Evolutionary conservation across 1,140 invertebrate genomes (phyloP), one percentile per base, ranked within the genome.

Genomic region (Papilio glaucus): DNA sequence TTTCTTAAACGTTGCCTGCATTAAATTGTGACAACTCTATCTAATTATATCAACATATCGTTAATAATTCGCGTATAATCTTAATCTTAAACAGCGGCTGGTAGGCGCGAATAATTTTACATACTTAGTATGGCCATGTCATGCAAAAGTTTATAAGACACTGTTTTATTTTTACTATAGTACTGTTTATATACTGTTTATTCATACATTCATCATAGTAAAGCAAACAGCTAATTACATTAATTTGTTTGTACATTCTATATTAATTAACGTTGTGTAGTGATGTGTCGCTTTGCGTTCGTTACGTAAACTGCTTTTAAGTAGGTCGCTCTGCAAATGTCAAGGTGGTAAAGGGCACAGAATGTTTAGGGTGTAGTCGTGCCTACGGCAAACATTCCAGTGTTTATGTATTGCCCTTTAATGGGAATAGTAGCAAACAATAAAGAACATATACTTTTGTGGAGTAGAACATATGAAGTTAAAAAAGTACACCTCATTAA

Each of bases 311-410:
- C 45, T 13, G 39, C 13, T 12, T 57, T 6, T 24, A 57, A 24
- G 49, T 57, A 57, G 18, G 21, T 57, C 49, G 10, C 5, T 57
- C 18, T 57, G 49, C 49, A 57, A 57, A 57, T 57, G 49, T 57
- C 49, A 57, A 57, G 3, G 1, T 3, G 45, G 45, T 10, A 57
- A 57, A 57, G 49, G 49, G 49, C 21, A 26, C 21, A 10, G 8
- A 57, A 12, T 57, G 49, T 57, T 57, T 57, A 4, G 49, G 21
- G 21, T 57, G 49, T 57, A 57, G 18, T 12, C n/a, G n/a, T n/a
- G n/a, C n/a, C 29, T 33, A 3, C 6, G 29, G 4, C 5, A 57
- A 24, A 24, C 49, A 53, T 24, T 13, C 24, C 18, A 24, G 24
- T 24, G 21, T 53, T 53, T n/a, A 24, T 53, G 49, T 53, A 15